Base-by-base conservation (phyloP, 2,113 vertebrate species). In the Hyaena hyaena region DNA sequence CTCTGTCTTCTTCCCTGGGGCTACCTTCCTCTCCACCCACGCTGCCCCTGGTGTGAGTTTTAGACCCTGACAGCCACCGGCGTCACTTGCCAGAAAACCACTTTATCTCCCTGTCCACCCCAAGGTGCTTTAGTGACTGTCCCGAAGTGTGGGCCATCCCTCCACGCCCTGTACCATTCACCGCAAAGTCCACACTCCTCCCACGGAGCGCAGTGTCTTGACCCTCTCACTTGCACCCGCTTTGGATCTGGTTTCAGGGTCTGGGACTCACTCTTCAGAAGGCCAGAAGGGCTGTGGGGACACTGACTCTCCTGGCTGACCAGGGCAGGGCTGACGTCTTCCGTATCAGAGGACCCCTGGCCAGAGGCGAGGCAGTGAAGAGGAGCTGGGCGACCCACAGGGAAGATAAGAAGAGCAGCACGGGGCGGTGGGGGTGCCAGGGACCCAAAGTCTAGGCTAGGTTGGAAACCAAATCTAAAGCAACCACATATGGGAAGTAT, bases 401-500 rank as follows among this genome's bases (percentile, higher is more conserved):
- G 77, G 73, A 2, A 33, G 28, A 21, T 9, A 15, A 65, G 61
- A 26, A 26, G 7, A 15, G 31, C 0, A 0, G 7, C 1, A 16
- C 39, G 28, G 74, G 66, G 33, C 0, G 14, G 17, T 5, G 15
- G 2, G 14, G 28, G 76, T 48, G 17, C 15, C 0, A 6, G 1
- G 43, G 10, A 28, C 0, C 17, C 4, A 0, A 14, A 26, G 8
- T 55, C 73, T 21, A 6, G 26, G 35, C 4, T 5, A 28, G 35
- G 80, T 2, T 6, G 16, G 33, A 80, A 58, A 35, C 26, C 66
- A 39, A 84, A 48, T 33, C 35, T 35, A 10, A 65, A 21, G 39
- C 39, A 23, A 1, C 8, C 48, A 26, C 0, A 0, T 2, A 11
- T 1, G 26, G 2, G 7, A 28, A 39, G 92, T 0, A 7, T 45